Conservation (phyloP, 2,888 invertebrate species). For the Ypsolopha sequella region DNA sequence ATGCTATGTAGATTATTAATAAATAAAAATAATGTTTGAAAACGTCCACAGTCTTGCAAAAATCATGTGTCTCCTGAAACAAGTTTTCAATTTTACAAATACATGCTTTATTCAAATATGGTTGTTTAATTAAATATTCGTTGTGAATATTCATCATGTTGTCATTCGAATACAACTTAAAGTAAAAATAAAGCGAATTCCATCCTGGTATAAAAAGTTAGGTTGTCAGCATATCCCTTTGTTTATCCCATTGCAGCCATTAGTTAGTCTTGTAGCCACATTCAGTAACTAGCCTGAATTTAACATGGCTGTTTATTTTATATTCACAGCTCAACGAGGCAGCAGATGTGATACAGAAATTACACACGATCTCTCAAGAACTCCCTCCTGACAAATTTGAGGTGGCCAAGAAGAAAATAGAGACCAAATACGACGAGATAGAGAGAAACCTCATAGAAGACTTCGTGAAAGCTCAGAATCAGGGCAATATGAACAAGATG, state of each 20-base stretch:
- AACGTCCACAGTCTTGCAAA: too few relatives aligned
- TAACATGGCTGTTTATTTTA: neutral
- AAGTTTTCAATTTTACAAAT: too few relatives aligned
- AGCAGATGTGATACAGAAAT: constrained; percentile 97
- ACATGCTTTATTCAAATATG: too few relatives aligned
- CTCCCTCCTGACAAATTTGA: constrained; percentile 89
- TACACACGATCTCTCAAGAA: constrained; percentile 96
- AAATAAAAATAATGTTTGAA: too few relatives aligned
- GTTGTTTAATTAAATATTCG: too few relatives aligned
- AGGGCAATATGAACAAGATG: constrained; percentile 89
- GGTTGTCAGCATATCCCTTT: too few relatives aligned
- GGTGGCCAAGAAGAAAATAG: constrained; percentile 86
- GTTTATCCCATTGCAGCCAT: too few relatives aligned
- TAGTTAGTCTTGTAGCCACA: too few relatives aligned
- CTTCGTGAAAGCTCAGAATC: constrained; percentile 90
- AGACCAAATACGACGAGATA: constrained; percentile 90
- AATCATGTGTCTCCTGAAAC: too few relatives aligned
- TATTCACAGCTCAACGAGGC: constrained; percentile 87
- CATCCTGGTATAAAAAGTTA: neutral
- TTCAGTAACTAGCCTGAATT: neutral
- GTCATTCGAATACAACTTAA: too few relatives aligned
- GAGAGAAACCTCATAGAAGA: constrained; percentile 93
- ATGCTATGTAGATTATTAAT: too few relatives aligned
- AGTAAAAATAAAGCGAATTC: neutral
- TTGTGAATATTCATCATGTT: too few relatives aligned